phyloP scores from a whole-genome alignment of 1,140 invertebrate genomes.

The Drosophila simulans region DNA sequence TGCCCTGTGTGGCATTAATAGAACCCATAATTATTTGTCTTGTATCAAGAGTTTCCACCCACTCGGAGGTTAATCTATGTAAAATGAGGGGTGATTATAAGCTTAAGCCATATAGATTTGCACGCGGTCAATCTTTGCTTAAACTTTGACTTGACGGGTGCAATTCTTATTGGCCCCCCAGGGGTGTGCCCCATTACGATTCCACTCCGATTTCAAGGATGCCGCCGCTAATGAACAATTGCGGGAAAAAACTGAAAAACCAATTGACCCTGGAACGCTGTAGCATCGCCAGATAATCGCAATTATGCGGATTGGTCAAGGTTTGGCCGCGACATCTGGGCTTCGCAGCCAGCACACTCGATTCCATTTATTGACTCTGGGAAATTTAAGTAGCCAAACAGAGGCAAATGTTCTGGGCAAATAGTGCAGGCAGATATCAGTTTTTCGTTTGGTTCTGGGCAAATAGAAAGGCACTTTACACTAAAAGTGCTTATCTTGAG shows the following conservation, averaged over 20 bases:
- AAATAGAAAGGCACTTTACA: conserved; percentile 65
- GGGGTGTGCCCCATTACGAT: conserved; percentile 70
- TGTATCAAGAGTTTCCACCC: conserved; percentile 53
- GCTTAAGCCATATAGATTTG: conserved; percentile 65
- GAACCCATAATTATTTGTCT: conserved; percentile 45
- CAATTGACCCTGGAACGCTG: conserved; percentile 59
- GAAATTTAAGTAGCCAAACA: conserved; percentile 71
- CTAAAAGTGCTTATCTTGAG: conserved; percentile 50
- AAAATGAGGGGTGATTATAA: conserved; percentile 69
- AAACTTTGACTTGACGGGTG: conserved; percentile 52
- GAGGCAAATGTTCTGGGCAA: conserved; percentile 58
- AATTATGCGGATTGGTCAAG: conserved; percentile 73
- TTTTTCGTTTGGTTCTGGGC: conserved; percentile 16
- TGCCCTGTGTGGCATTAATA: conserved; percentile 2
- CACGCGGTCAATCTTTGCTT: conserved; percentile 60
- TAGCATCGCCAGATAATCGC: conserved; percentile 58
- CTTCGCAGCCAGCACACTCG: conserved; percentile 35
- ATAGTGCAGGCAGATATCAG: conserved; percentile 30
- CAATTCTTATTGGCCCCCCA: conserved; percentile 43
- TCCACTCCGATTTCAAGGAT: conserved; percentile 67
- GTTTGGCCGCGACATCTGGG: conserved; percentile 52
- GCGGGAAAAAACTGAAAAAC: conserved; percentile 31
- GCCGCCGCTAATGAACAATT: conserved; percentile 39
- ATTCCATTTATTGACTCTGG: conserved; percentile 60
- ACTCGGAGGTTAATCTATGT: conserved; percentile 55